Evolutionary conservation across 2,797 vertebrate genomes (phyloP).

Genomic region (Anableps anableps): DNA sequence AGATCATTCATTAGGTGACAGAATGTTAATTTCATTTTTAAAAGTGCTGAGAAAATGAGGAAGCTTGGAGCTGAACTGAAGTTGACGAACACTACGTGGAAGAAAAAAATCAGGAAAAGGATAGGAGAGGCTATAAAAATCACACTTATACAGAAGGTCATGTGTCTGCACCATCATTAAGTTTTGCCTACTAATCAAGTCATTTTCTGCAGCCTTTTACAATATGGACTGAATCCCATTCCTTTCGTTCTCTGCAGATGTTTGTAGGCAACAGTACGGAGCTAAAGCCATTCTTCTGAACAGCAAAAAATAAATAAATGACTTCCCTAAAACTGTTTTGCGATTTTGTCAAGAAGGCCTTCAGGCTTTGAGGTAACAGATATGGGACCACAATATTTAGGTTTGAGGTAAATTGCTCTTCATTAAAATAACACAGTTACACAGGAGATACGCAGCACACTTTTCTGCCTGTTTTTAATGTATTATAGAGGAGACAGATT

Average conservation of each 20-base stretch:
- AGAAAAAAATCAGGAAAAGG: not conserved
- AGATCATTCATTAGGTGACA: not conserved
- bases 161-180: not conserved
- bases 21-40: conserved; percentile 4
- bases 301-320: conserved; percentile 9
- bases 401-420: conserved; percentile 35
- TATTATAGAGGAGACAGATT: conserved; percentile 38
- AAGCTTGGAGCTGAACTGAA: not conserved
- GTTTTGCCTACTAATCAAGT: not conserved
- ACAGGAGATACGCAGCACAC: conserved; percentile 39
- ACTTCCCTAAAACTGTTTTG: conserved; percentile 12
- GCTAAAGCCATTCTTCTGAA: conserved; percentile 3
- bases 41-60: conserved; percentile 7
- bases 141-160: not conserved
- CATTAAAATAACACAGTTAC: conserved; percentile 59
- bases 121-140: not conserved
- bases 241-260: not conserved
- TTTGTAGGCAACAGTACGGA: not conserved
- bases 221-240: not conserved
- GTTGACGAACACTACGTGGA: not conserved
- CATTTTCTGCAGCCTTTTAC: conserved; percentile 9
- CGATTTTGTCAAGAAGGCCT: conserved; percentile 21
- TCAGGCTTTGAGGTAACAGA: conserved; percentile 25
- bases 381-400: conserved; percentile 12
- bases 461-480: conserved; percentile 51